A percentile compares a stretch with the other conserved stretches of the same genome.
Evolutionary conservation across 2,113 vertebrate genomes (phyloP).

Genomic region (Cervus canadensis): DNA sequence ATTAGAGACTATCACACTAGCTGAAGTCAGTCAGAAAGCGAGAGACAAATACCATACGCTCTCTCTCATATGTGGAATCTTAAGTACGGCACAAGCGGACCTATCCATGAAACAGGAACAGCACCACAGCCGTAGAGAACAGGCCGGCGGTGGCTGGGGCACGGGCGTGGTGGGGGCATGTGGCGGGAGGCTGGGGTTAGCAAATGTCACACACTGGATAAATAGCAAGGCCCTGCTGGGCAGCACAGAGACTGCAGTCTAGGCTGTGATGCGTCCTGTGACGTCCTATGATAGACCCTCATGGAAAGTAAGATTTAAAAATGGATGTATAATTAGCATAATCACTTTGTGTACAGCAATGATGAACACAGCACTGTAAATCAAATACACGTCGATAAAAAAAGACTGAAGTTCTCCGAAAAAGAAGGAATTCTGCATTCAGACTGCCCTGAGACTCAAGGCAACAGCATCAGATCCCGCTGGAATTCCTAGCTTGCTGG

Average conservation of each 20-base stretch:
- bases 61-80: neutral
- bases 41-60: neutral
- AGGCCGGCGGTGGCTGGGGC: neutral
- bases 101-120: neutral
- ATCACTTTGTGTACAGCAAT: neutral
- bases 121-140: neutral
- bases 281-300: neutral
- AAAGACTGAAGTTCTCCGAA: neutral
- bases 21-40: neutral
- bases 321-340: neutral
- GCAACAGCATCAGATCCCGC: neutral
- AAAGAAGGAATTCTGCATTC: neutral
- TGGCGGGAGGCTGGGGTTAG: neutral
- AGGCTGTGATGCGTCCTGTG: neutral
- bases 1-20: neutral
- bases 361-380: neutral
- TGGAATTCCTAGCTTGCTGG: neutral
- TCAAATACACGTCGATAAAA: neutral
- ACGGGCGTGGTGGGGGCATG: neutral
- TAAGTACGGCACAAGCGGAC: neutral
- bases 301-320: neutral
- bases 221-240: neutral
- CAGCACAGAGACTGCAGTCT: neutral
- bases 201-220: neutral
- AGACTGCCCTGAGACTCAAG: neutral